Evolutionary conservation across 1,140 invertebrate genomes (phyloP), one percentile per base, ranked within the genome.

Genomic region (Rhysida immarginata): DNA sequence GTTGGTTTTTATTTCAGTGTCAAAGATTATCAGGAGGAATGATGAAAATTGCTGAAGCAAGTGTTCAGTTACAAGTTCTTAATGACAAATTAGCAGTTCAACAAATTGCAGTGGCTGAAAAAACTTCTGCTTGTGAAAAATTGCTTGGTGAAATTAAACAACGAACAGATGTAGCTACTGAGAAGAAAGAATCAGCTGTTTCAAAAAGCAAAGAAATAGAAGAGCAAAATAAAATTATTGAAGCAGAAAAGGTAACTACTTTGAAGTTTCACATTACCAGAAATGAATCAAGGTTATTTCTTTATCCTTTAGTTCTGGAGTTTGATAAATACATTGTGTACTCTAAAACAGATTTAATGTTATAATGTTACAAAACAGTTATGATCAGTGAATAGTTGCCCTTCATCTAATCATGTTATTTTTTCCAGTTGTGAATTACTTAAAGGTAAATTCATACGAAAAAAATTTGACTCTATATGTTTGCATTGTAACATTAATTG

Each of bases 171-270:
- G 74, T 76, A 18, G 84, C 83, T 0, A 77, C 78, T 16, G 74
- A 76, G 13, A 92, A 91, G 65, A 88, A 91, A 65, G 71, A 77
- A 29, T 71, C 83, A 20, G 85, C 85, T 1, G 80, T 80, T 0
- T 74, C 81, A 25, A 89, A 88, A 63, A 82, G 81, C 21, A 75
- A 74, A 1, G 84, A 91, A 68, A 87, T 92, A 46, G 82, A 84
- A 58, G 79, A 81, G 44, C 82, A 90, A 62, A 83, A 79, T 55
- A 79, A 78, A 61, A 75, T 84, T 2, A 90, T 92, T 59, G 72
- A 73, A 13, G 76, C 77, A 20, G 87, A 94, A 65, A 87, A 91
- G 67, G 73, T 75, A 51, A 44, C 1, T 45, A n/a, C n/a, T n/a
- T n/a, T n/a, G n/a, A n/a, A n/a, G n/a, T n/a, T n/a, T n/a, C n/a